These are phyloP conservation scores for Podarcis raffonei DNA, from an alignment of 2,113 vertebrate species.

Conservation along the genomic window DNA sequence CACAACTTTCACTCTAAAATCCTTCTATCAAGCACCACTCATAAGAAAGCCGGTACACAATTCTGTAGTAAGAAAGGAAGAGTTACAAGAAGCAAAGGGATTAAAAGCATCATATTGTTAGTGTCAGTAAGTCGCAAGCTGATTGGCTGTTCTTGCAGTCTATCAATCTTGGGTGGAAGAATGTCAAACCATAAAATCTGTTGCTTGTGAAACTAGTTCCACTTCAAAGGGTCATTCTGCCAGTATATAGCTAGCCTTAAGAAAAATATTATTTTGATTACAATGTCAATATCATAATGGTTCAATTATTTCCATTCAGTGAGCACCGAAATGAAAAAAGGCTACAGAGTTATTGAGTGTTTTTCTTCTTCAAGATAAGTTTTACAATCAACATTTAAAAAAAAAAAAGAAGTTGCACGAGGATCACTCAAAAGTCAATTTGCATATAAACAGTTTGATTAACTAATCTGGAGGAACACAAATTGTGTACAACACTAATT, in stretches of 20 bases:
- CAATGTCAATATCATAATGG: constrained; percentile 24
- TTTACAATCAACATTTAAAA: constrained; percentile 38
- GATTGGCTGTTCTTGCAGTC: background rate
- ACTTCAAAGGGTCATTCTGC: constrained; percentile 3
- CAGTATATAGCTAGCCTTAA: background rate
- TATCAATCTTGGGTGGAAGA: background rate
- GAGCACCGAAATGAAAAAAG: constrained; percentile 35
- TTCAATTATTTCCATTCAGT: constrained; percentile 26
- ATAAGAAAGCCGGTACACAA: too few species aligned
- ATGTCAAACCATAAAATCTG: background rate
- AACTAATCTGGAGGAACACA: background rate
- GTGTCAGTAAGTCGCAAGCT: background rate
- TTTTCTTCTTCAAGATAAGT: constrained; percentile 28
- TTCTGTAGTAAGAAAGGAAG: background rate
- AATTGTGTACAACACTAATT: background rate
- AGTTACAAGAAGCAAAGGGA: background rate
- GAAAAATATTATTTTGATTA: constrained; percentile 16
- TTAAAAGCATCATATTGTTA: background rate
- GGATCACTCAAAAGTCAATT: constrained; percentile 44
- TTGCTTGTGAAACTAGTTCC: constrained; percentile 10
- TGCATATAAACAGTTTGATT: constrained; percentile 9
- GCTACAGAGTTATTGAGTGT: constrained; percentile 44
- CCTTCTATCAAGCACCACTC: background rate
- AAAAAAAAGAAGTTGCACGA: constrained; percentile 33
- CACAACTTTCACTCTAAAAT: background rate